These are phyloP conservation scores for Motacilla tschutschensis DNA, from an alignment of 2,113 vertebrate genomes.

Conservation along the genomic window DNA sequence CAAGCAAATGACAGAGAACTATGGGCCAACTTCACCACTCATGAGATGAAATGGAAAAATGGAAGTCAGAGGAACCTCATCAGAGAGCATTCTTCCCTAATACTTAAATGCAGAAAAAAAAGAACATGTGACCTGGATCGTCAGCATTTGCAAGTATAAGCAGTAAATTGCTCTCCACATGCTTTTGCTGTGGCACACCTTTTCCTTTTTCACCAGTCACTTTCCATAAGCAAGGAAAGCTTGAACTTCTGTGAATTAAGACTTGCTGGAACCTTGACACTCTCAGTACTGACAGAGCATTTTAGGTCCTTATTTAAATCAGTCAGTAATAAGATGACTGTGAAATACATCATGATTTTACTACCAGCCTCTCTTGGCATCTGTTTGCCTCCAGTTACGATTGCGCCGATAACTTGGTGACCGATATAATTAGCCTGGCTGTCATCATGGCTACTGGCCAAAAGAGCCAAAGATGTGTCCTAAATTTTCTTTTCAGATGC, in stretches of 20 bases:
- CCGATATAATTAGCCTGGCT: slow-evolving; percentile 39
- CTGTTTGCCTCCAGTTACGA: slow-evolving; percentile 44
- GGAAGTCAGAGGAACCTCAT: background rate
- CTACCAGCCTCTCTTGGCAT: slow-evolving; percentile 38
- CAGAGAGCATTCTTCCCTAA: background rate
- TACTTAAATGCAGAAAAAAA: background rate
- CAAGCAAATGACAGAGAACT: background rate
- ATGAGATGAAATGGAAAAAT: background rate
- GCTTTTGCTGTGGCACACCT: background rate
- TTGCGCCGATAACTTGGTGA: slow-evolving; percentile 37
- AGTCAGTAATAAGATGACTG: slow-evolving; percentile 49
- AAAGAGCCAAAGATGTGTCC: slow-evolving; percentile 12
- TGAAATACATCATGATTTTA: slow-evolving; percentile 56
- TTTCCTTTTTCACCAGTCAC: background rate
- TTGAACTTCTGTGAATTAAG: background rate
- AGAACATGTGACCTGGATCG: background rate
- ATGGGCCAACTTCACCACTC: background rate
- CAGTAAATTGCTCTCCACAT: background rate
- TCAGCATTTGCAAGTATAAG: background rate
- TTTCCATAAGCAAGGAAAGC: background rate
- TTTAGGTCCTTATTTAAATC: slow-evolving; percentile 30
- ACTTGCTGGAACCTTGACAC: slow-evolving; percentile 21
- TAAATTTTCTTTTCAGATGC: background rate
- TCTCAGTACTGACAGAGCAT: background rate
- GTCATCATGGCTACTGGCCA: slow-evolving; percentile 37